Conservation (phyloP, 2,888 invertebrate species). For the Lasioglossum malachurum region DNA sequence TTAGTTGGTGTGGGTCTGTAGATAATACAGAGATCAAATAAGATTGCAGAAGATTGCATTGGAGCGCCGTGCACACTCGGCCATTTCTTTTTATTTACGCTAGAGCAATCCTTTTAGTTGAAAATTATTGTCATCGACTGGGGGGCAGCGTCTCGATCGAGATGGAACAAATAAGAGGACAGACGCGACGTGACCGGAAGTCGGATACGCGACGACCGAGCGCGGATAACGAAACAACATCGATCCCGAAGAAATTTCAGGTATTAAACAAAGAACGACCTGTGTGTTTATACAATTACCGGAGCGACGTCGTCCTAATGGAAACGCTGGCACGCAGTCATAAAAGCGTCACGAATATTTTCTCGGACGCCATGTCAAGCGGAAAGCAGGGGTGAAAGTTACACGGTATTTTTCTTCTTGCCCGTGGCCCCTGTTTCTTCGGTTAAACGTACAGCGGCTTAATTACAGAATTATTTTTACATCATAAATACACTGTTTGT, state of each 20-base stretch:
- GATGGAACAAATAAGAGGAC: conserved; percentile 41
- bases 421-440: neutral
- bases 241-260: neutral
- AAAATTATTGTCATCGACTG: conserved; percentile 15
- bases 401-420: neutral
- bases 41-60: neutral
- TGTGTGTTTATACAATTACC: conserved; percentile 23
- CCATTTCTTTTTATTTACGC: neutral
- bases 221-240: neutral
- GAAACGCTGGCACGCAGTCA: neutral
- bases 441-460: neutral
- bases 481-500: neutral
- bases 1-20: neutral
- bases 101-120: neutral
- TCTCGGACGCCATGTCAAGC: neutral
- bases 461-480: conserved; percentile 6
- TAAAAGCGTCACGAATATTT: neutral
- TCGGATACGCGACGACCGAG: conserved; percentile 4
- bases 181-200: conserved; percentile 36
- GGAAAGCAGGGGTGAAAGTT: neutral
- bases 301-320: neutral
- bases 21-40: neutral
- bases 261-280: neutral
- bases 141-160: neutral
- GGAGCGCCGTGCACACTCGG: neutral